Percentiles rank a stretch among this genome's conserved stretches.
Conservation (phyloP, 2,113 vertebrate species). For the Thermophis baileyi region DNA sequence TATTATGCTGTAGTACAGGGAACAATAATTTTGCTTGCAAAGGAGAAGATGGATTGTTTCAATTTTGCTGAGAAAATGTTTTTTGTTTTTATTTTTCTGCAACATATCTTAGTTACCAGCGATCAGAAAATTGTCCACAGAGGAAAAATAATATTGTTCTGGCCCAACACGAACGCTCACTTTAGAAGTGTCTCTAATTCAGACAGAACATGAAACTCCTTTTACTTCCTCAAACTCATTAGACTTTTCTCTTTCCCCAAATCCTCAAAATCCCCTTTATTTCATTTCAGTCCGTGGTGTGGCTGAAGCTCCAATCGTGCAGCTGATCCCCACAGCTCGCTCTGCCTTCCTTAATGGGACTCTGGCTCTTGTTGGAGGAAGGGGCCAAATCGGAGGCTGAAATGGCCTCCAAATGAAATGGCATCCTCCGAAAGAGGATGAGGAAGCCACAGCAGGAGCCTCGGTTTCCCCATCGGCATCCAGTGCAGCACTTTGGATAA, state of each 20-base stretch:
- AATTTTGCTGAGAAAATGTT: background rate
- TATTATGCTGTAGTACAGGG: background rate
- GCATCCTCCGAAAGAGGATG: background rate
- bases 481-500: background rate
- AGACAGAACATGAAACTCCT: background rate
- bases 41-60: conserved; percentile 5
- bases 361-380: background rate
- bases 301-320: background rate
- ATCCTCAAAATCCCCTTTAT: background rate
- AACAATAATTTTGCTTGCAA: conserved; percentile 1
- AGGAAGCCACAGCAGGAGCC: background rate
- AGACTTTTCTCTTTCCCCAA: background rate
- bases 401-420: too few species aligned
- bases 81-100: background rate
- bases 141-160: background rate
- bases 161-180: background rate
- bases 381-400: background rate
- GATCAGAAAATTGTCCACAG: background rate
- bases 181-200: background rate
- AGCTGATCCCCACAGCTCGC: background rate
- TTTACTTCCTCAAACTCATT: background rate
- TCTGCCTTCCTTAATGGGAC: background rate
- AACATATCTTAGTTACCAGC: background rate
- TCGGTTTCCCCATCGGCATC: background rate
- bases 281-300: background rate